Evolutionary conservation across 2,797 vertebrate genomes (phyloP), one percentile per base, ranked within the genome.

Genomic region (Neostethus bicornis): DNA sequence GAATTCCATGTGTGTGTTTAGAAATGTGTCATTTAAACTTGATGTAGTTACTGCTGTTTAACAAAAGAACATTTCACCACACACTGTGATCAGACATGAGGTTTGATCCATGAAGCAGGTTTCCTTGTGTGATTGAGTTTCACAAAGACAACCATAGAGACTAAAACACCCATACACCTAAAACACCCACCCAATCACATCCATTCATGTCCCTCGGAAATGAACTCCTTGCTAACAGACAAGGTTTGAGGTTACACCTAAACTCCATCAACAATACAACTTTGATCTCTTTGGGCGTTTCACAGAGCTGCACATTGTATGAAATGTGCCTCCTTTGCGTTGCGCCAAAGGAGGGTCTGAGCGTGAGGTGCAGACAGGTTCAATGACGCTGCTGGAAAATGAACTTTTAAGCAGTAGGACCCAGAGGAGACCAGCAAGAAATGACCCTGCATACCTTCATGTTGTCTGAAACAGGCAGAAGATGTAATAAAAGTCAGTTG

Each of bases 191-290:
- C 76, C 73, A 71, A n/a, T 86, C 75, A 83, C 57, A 80, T 87
- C 90, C 85, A 90, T 90, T 81, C 46, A 90, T 84, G 81, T 87
- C 57, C 62, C 62, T 81, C 80, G 89, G 92, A 93, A 92, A 92
- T 92, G 88, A 91, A 82, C 72, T 66, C 83, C 75, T 77, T 23
- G 65, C 81, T 84, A 74, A 83, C 83, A 86, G 81, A 85, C 69
- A 71, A 66, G 90, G 91, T 92, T 89, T 92, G 89, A 72, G 76
- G 89, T 93, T 92, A 90, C 91, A 83, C 84, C 85, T 87, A 80
- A 51, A 71, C 55, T 70, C 70, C 70, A 64, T 73, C 82, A 79
- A 90, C 90, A 90, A 88, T 86, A 66, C 61, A 2, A 91, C 91
- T 91, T 92, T 92, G 89, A 91, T 91, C 70, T 73, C 31, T 31